phyloP scores from a whole-genome alignment of 2,113 vertebrate species.

The Mormoops blainvillei region DNA sequence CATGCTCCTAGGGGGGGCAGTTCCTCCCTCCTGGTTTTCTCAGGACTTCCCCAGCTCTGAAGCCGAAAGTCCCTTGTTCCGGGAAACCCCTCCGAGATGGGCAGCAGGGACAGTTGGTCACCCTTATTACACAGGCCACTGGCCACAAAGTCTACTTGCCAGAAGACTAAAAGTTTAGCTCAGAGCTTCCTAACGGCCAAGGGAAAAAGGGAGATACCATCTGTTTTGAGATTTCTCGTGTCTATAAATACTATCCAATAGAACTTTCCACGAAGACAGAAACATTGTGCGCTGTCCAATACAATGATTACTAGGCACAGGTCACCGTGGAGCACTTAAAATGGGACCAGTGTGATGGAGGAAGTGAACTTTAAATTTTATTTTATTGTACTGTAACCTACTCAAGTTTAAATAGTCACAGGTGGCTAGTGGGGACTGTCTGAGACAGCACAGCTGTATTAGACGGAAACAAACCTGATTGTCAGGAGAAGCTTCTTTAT shows the following conservation, averaged over 20 bases:
- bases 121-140: background rate
- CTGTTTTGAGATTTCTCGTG: background rate
- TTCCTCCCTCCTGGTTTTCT: background rate
- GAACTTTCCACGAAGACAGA: background rate
- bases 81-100: background rate
- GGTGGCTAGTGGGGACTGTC: too few relatives aligned
- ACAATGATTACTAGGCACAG: background rate
- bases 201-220: background rate
- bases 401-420: background rate
- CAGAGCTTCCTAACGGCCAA: background rate
- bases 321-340: background rate
- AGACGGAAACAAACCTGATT: background rate
- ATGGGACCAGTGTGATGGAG: background rate
- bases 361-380: background rate
- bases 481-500: background rate
- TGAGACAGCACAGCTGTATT: background rate
- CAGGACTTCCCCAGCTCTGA: background rate
- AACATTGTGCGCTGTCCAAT: background rate
- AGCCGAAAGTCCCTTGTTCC: background rate
- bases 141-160: background rate
- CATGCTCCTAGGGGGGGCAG: too few relatives aligned
- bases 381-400: background rate
- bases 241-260: accelerated
- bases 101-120: background rate
- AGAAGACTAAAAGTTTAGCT: background rate